Evolutionary conservation across 1,140 invertebrate genomes (phyloP).

Genomic region (Zaprionus africanus): DNA sequence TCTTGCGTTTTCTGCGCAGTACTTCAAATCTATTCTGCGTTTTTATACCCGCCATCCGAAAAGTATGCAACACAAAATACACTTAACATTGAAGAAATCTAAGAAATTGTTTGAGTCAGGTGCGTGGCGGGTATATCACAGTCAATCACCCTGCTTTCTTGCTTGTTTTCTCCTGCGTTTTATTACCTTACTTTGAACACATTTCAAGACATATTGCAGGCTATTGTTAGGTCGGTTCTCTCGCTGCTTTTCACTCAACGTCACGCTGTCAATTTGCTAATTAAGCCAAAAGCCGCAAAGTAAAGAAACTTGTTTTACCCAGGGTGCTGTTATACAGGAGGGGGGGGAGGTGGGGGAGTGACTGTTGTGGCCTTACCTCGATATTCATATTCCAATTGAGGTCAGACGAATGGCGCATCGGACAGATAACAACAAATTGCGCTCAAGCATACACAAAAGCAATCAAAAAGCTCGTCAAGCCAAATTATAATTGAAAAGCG

Average conservation of each 20-base stretch:
- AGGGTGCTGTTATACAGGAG: not conserved
- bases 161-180: not conserved
- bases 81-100: no score
- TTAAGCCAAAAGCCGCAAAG: slow-evolving; percentile 54
- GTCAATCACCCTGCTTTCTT: no score
- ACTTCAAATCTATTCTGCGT: not conserved
- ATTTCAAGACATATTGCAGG: slow-evolving; percentile 3
- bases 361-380: not conserved
- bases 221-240: slow-evolving; percentile 13
- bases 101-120: no score
- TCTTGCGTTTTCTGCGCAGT: not conserved
- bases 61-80: no score
- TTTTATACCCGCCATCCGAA: no score
- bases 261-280: slow-evolving; percentile 62
- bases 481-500: slow-evolving; percentile 60
- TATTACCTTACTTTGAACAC: slow-evolving; percentile 15
- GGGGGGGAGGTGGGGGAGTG: not conserved
- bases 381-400: slow-evolving; percentile 39
- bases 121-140: no score
- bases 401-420: slow-evolving; percentile 36
- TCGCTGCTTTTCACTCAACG: slow-evolving; percentile 43
- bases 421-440: slow-evolving; percentile 55
- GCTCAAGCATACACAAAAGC: slow-evolving; percentile 57
- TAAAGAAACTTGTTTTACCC: slow-evolving; percentile 42
- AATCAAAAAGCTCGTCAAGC: slow-evolving; percentile 59